A percentile compares a stretch with the other conserved stretches of the same genome.
Evolutionary conservation across 2,113 vertebrate species (phyloP).

Genomic region (Ploceus nigricollis): DNA sequence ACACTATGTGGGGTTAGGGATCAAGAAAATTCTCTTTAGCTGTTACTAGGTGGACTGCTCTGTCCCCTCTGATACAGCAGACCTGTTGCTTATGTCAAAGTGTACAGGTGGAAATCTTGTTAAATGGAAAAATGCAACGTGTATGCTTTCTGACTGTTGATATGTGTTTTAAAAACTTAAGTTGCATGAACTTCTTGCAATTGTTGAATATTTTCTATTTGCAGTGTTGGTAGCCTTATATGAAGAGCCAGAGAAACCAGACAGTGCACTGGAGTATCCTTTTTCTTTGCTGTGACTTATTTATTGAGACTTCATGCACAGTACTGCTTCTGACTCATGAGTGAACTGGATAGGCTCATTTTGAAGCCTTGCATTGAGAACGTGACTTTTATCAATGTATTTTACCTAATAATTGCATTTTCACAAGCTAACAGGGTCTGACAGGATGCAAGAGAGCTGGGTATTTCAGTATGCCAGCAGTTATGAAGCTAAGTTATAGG

Average conservation of each 20-base stretch:
- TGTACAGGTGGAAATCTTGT: neutral
- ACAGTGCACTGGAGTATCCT: constrained; percentile 97
- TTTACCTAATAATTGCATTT: neutral
- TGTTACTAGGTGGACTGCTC: neutral
- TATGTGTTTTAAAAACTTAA: neutral
- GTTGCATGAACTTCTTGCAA: constrained; percentile 12
- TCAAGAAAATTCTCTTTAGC: neutral
- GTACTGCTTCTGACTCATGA: neutral
- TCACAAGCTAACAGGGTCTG: neutral
- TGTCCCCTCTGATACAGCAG: neutral
- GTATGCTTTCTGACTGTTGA: neutral
- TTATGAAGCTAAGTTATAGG: neutral
- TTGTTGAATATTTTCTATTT: constrained; percentile 61
- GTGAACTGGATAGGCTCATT: neutral
- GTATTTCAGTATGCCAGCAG: neutral
- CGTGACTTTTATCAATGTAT: neutral
- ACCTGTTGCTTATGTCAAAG: neutral
- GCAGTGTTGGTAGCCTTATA: constrained; percentile 92
- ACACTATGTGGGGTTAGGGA: neutral
- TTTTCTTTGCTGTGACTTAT: constrained; percentile 48
- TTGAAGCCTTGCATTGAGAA: neutral
- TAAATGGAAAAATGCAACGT: neutral
- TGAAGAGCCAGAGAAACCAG: constrained; percentile 91
- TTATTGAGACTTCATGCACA: neutral
- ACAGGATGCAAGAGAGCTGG: neutral